These are phyloP conservation scores for Amblyjoppa proteus DNA, from an alignment of 2,888 invertebrate genomes.

Conservation along the genomic window DNA sequence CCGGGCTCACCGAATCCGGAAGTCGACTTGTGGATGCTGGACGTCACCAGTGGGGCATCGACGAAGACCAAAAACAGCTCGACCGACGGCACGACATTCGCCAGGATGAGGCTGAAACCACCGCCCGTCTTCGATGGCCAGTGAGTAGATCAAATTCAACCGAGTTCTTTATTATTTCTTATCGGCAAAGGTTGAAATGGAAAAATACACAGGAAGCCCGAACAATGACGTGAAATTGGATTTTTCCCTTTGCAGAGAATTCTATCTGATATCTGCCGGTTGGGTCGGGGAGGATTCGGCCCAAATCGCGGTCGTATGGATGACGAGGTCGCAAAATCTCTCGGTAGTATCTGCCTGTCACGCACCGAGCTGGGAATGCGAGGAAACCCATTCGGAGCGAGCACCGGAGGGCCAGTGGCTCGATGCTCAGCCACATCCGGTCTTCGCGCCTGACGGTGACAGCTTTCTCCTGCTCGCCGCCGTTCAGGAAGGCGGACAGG, in stretches of 20 bases:
- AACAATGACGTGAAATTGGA: conserved; percentile 9
- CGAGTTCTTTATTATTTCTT: too few relatives aligned
- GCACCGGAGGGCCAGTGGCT: conserved; percentile 95
- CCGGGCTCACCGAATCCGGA: conserved; percentile 95
- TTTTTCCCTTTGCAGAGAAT: conserved; percentile 89
- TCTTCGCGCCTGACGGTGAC: conserved; percentile 94
- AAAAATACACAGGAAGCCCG: not conserved
- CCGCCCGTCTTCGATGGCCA: conserved; percentile 92
- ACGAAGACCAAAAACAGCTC: conserved; percentile 86
- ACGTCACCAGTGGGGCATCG: conserved; percentile 87
- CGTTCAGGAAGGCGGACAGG: conserved; percentile 93
- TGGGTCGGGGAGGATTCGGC: conserved; percentile 94
- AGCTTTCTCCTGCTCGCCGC: conserved; percentile 93
- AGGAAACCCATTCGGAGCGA: conserved; percentile 94
- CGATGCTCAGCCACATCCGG: conserved; percentile 93
- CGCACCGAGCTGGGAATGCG: conserved; percentile 93
- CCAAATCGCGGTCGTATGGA: conserved; percentile 95
- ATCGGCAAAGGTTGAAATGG: not conserved
- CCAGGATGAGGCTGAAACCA: conserved; percentile 86
- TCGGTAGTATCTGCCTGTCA: conserved; percentile 95
- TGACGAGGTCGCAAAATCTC: conserved; percentile 97
- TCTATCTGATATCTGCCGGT: conserved; percentile 95
- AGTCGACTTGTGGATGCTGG: conserved; percentile 93
- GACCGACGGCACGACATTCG: conserved; percentile 68
- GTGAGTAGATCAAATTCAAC: conserved; percentile 86